Base-by-base conservation (phyloP, 2,113 vertebrate species). In the Corythornis vintsioides region DNA sequence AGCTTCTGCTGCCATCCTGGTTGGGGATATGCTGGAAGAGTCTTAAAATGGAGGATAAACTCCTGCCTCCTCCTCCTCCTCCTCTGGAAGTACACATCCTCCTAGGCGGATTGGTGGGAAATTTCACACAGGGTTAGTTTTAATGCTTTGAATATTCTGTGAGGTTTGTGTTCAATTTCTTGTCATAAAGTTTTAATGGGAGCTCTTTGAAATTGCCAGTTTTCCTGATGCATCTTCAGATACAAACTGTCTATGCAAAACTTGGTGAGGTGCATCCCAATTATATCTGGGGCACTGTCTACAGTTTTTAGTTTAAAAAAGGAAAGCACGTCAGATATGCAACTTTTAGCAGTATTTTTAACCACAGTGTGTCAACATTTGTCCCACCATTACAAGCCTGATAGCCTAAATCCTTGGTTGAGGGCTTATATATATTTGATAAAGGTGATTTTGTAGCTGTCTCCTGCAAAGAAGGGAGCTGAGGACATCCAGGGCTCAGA, bases 161-260 rank as follows among this genome's bases (percentile, higher is more conserved):
- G 78, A 90, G 65, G 67, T 85, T 92, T 79, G 84, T 20, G 61
- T 92, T 94, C 91, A 80, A 83, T 94, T 93, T 91, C 92, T 92
- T 72, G 17, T 80, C 87, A 89, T 96, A 95, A 96, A 96, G 79
- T 89, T 96, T 95, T 95, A 96, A 95, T 96, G 91, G 94, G 57
- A 81, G 33, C 65, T 71, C 91, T 88, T 88, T 60, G 82, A 92
- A 95, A 96, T 60, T 70, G 89, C 78, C 86, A 87, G 84, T 29
- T 89, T 83, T 69, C 73, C 87, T n/a, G 82, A 71, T 75, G 74
- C 50, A n/a, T 80, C 92, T 88, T 83, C 76, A 86, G 77, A n/a
- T 26, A 91, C 86, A 94, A 95, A 93, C 31, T 93, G 92, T 43
- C 93, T 94, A 26, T 71, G 94, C 92, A 84, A 75, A 96, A 94